phyloP scores from a whole-genome alignment of 2,113 vertebrate species.

The Menura novaehollandiae region DNA sequence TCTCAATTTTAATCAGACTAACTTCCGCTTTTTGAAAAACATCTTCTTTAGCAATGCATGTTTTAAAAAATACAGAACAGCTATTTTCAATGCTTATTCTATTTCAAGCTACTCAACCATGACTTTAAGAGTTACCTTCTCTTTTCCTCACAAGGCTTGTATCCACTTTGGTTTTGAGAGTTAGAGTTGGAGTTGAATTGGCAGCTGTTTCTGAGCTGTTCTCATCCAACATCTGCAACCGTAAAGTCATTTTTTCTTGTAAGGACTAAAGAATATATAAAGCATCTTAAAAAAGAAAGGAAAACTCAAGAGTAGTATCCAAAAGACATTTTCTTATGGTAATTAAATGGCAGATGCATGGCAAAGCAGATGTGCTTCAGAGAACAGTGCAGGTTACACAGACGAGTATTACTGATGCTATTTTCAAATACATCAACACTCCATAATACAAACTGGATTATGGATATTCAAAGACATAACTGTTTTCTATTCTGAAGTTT shows the following conservation, averaged over 20 bases:
- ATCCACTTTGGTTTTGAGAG: constrained; percentile 63
- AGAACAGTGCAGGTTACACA: not conserved
- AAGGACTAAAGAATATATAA: constrained; percentile 27
- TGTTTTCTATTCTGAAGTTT: not conserved
- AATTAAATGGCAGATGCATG: accelerated
- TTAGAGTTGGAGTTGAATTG: constrained; percentile 47
- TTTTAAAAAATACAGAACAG: not conserved
- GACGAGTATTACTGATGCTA: not conserved
- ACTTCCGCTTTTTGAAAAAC: not conserved
- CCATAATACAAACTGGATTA: too few relatives aligned
- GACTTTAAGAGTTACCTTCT: constrained; percentile 55
- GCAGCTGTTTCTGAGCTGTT: constrained; percentile 58
- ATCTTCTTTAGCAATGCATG: not conserved
- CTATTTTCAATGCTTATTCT: not conserved
- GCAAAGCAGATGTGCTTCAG: not conserved
- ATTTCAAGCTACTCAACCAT: not conserved
- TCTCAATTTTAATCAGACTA: not conserved
- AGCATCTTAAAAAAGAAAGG: not conserved
- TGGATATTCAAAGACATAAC: not conserved
- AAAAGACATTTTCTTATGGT: not conserved
- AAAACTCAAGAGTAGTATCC: not conserved
- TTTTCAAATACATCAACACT: not conserved
- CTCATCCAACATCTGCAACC: constrained; percentile 47
- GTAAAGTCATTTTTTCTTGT: not conserved
- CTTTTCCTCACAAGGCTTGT: constrained; percentile 17